phyloP scores from a whole-genome alignment of 2,113 vertebrate genomes.

The Clinocottus analis region DNA sequence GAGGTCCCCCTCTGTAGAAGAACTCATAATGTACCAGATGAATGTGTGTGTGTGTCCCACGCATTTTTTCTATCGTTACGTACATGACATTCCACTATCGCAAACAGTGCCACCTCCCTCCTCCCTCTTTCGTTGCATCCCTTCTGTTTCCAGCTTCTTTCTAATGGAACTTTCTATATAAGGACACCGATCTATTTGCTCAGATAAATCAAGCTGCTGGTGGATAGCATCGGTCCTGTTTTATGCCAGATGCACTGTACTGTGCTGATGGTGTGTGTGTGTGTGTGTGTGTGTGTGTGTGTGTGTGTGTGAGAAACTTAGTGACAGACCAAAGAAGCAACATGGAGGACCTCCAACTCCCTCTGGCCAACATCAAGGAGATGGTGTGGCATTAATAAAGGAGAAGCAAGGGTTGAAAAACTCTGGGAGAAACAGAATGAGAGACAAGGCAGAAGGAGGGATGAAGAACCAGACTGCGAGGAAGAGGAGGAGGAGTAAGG shows the following conservation, averaged over 20 bases:
- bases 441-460: constrained; percentile 50
- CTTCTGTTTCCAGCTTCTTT: constrained; percentile 58
- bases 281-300: constrained; percentile 25
- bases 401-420: constrained; percentile 20
- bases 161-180: constrained; percentile 86
- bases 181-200: constrained; percentile 80
- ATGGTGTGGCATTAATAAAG: constrained; percentile 3
- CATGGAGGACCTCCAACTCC: constrained; percentile 41
- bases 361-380: constrained; percentile 63
- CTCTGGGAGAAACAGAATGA: constrained; percentile 24
- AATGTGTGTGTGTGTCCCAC: constrained; percentile 35
- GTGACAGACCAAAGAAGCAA: constrained; percentile 55
- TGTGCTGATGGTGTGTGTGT: constrained; percentile 11
- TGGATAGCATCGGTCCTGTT: constrained; percentile 58
- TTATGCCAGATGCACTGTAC: constrained; percentile 41
- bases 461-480: constrained; percentile 46
- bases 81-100: constrained; percentile 66
- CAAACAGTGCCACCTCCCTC: constrained; percentile 29
- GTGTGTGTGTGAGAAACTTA: constrained; percentile 42
- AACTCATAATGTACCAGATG: constrained; percentile 37
- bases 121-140: constrained; percentile 53
- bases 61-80: constrained; percentile 41
- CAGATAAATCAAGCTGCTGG: constrained; percentile 77
- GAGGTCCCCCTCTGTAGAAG: constrained; percentile 30
- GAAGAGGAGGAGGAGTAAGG: constrained; percentile 43